phyloP scores from a whole-genome alignment of 2,797 vertebrate genomes.

The Falco biarmicus region DNA sequence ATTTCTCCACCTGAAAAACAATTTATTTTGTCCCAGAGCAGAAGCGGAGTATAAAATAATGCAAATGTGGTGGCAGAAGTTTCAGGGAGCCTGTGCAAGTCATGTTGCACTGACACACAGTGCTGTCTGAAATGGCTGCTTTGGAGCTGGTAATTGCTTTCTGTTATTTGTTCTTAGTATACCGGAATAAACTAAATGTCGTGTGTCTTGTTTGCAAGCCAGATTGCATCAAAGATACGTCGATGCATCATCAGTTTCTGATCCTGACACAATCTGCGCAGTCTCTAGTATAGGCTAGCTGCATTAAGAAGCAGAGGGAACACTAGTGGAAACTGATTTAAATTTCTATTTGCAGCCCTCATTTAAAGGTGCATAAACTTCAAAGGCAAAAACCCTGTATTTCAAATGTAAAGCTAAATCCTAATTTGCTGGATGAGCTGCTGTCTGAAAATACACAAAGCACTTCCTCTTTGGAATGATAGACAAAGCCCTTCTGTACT shows the following conservation, averaged over 20 bases:
- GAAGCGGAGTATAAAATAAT: not conserved
- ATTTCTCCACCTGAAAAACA: not conserved
- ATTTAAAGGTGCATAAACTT: constrained; percentile 6
- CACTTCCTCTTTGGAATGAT: not conserved
- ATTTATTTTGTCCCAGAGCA: not conserved
- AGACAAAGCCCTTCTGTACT: constrained; percentile 11
- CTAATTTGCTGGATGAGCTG: not conserved
- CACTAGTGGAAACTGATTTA: not conserved
- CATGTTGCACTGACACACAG: fast-evolving
- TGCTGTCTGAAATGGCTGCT: not conserved
- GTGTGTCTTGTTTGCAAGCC: not conserved
- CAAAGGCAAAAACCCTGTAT: not conserved
- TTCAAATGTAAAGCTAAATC: constrained; percentile 14
- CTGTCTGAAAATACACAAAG: constrained; percentile 13
- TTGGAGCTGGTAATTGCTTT: not conserved
- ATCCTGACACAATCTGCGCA: not conserved
- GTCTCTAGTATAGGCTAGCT: not conserved
- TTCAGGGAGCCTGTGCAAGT: not conserved
- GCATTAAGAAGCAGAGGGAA: not conserved
- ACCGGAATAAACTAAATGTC: not conserved
- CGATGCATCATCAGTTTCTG: not conserved
- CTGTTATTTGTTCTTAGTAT: not conserved
- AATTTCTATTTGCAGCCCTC: not conserved
- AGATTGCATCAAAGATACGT: not conserved
- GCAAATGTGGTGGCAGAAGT: not conserved